phyloP scores from a whole-genome alignment of 2,797 vertebrate genomes.

The Eulemur coronatus region DNA sequence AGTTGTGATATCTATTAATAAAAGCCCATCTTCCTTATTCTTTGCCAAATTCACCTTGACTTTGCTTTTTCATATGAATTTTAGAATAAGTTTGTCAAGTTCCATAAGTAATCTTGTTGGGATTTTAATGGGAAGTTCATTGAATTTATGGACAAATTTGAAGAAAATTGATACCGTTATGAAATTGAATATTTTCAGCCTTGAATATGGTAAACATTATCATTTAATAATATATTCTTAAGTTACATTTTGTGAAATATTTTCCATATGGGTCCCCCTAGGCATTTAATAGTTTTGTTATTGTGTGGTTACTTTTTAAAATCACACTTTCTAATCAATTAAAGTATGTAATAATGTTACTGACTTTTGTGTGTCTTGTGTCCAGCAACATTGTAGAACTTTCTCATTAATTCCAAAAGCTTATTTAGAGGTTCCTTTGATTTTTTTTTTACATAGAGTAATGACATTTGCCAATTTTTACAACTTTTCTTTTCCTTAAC shows the following conservation, averaged over 20 bases:
- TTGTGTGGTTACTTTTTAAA: not conserved
- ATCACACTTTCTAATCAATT: not conserved
- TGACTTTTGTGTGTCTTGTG: not conserved
- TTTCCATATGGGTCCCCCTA: not conserved
- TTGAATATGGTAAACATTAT: not conserved
- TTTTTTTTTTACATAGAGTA: not conserved
- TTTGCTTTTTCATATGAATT: not conserved
- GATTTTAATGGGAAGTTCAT: not conserved
- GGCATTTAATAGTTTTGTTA: not conserved
- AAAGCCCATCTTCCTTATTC: not conserved
- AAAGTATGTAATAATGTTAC: not conserved
- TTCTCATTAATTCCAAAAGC: not conserved
- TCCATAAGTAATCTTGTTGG: not conserved
- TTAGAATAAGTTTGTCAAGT: not conserved
- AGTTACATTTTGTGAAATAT: not conserved
- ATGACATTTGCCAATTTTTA: not conserved
- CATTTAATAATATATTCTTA: not conserved
- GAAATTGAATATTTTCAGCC: not conserved
- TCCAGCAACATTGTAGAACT: not conserved
- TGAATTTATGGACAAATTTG: not conserved
- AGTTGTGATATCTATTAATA: not conserved
- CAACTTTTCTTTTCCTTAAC: not conserved
- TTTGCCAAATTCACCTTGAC: not conserved
- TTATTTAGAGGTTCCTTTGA: not conserved
- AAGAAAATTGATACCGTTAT: not conserved